These are phyloP conservation scores for Sorex fumeus DNA, from an alignment of 2,113 vertebrate species.

Conservation along the genomic window DNA sequence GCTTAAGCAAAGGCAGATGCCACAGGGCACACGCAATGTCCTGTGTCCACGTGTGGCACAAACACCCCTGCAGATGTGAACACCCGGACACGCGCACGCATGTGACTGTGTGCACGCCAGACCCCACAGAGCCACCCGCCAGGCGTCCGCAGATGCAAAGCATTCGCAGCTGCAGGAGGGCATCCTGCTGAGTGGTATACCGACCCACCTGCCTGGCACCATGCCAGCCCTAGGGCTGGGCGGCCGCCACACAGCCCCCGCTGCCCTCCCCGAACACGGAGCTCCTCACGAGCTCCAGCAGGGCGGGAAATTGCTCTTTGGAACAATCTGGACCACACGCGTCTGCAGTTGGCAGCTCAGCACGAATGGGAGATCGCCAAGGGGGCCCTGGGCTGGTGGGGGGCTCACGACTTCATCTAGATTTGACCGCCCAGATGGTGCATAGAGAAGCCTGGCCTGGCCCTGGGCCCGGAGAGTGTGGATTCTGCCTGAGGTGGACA, in stretches of 20 bases:
- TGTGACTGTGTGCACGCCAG: no score
- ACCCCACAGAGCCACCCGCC: no score
- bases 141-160: no score
- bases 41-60: no score
- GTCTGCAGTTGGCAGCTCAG: not conserved
- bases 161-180: no score
- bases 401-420: not conserved
- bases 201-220: not conserved
- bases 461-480: not conserved
- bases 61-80: no score
- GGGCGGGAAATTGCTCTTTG: constrained; percentile 54
- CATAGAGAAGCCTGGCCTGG: not conserved
- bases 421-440: not conserved
- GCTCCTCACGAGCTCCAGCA: not conserved
- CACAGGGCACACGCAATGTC: no score
- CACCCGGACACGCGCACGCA: no score
- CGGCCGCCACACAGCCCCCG: accelerated
- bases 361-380: not conserved
- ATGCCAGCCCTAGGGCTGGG: no score
- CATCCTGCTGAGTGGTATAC: no score
- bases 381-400: not conserved
- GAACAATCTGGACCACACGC: constrained; percentile 1
- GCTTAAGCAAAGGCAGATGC: no score
- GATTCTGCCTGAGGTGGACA: not conserved
- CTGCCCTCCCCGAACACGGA: not conserved